These are phyloP conservation scores for Trichonephila clavipes DNA, from an alignment of 1,140 invertebrate species.

Conservation along the genomic window DNA sequence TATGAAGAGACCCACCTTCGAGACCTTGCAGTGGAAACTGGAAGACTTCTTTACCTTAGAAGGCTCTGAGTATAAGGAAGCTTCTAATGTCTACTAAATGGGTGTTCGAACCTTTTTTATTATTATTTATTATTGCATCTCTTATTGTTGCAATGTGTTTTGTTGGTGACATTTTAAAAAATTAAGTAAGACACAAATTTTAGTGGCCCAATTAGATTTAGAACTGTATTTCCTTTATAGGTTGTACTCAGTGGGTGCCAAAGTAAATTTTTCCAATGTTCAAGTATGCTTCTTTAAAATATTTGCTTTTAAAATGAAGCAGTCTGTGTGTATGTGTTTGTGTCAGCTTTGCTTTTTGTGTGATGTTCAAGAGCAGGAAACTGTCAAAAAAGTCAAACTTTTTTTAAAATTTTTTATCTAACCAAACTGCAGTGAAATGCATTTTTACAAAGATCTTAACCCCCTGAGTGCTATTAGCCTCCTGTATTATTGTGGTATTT, in stretches of 20 bases:
- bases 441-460: background rate
- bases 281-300: background rate
- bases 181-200: background rate
- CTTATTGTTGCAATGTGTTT: background rate
- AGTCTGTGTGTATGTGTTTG: background rate
- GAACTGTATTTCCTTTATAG: background rate
- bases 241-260: conserved; percentile 18
- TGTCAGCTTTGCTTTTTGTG: background rate
- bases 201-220: background rate
- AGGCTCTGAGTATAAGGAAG: conserved; percentile 99
- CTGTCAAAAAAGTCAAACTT: background rate
- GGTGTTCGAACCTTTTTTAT: background rate
- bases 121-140: conserved; percentile 13
- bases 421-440: background rate
- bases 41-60: conserved; percentile 99
- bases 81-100: conserved; percentile 81
- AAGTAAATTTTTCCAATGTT: background rate
- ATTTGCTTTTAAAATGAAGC: background rate
- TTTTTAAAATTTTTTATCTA: background rate
- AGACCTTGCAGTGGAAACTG: conserved; percentile 99
- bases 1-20: conserved; percentile 99
- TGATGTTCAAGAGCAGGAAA: background rate
- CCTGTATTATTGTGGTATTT: no score
- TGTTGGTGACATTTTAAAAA: background rate
- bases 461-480: background rate